Conservation (phyloP, 2,888 invertebrate genomes). For the Myopa tessellatipennis region DNA sequence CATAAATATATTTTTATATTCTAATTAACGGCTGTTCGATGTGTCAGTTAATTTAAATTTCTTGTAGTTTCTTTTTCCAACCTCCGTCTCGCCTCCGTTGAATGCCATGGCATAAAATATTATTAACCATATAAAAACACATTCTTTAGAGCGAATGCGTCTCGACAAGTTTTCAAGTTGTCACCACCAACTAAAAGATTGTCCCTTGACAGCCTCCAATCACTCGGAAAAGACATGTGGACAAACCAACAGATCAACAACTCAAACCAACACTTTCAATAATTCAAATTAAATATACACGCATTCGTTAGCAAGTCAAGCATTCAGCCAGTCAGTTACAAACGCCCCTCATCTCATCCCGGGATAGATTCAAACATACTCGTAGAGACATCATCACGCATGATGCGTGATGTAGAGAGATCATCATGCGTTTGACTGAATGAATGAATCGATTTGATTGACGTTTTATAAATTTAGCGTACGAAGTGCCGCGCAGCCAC, state of each 20-base stretch:
- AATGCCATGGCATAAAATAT: background rate
- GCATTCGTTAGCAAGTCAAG: background rate
- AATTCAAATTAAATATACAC: conserved; percentile 27
- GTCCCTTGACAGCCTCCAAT: conserved; percentile 5
- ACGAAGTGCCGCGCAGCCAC: conserved; percentile 7
- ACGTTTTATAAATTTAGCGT: conserved; percentile 37
- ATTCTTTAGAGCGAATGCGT: conserved; percentile 10
- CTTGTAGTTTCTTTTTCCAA: background rate
- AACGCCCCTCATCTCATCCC: background rate
- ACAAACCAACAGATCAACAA: background rate
- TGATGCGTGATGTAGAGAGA: background rate
- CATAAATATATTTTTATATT: background rate
- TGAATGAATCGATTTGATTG: conserved; percentile 39
- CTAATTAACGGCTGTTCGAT: background rate
- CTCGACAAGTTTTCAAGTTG: background rate
- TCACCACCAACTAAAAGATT: conserved; percentile 11
- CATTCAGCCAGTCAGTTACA: background rate
- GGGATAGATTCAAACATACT: background rate
- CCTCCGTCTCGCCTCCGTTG: background rate
- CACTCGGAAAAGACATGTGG: background rate
- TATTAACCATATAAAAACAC: conserved; percentile 25
- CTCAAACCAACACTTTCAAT: conserved; percentile 17
- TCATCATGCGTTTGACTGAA: conserved; percentile 1
- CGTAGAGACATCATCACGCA: background rate
- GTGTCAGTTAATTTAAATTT: background rate